Base-by-base conservation (phyloP, 2,113 vertebrate genomes). In the Vireo altiloquus region DNA sequence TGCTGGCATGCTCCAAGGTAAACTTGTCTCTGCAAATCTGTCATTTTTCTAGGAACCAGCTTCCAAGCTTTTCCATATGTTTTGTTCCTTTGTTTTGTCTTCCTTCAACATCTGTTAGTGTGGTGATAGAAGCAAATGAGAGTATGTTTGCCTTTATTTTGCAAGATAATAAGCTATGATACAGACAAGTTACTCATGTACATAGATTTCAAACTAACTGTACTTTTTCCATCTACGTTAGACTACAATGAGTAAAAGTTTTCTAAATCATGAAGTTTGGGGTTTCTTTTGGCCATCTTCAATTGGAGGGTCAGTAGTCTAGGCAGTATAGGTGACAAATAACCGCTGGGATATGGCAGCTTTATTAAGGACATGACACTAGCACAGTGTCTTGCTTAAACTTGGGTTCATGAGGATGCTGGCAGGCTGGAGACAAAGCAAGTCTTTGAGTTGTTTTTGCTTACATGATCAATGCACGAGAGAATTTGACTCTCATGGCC, bases 11-110 rank as follows among this genome's bases (percentile, higher is more conserved):
- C 60, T 92, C 30, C 69, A 59, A 81, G 35, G 47, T 54, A n/a
- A 28, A 25, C 49, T 68, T 87, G 30, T 89, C 56, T 87, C 52
- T 52, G 70, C 52, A 89, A 60, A 87, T 71, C 54, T 91, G 66
- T 91, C 65, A 64, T 68, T 91, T 44, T 89, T 75, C 40, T 56
- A 78, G 57, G 65, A 61, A 82, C 40, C 40, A 60, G 46, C 57
- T 94, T 93, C 87, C 70, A 91, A 93, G 78, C 17, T 82, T 85
- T 85, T 40, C 78, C 47, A 25, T 84, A 78, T 68, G 61, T 85
- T 87, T 93, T 87, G 40, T 82, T 93, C 3, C 0, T 79, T 90
- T 92, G 56, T 89, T 81, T 94, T 92, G 70, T 76, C 82, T 87
- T 91, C 39, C 44, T 85, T 59, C 88, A 93, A 57, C 44, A 79